Evolutionary conservation across 2,113 vertebrate species (phyloP), one percentile per base, ranked within the genome.

Genomic region (Alouatta palliata): DNA sequence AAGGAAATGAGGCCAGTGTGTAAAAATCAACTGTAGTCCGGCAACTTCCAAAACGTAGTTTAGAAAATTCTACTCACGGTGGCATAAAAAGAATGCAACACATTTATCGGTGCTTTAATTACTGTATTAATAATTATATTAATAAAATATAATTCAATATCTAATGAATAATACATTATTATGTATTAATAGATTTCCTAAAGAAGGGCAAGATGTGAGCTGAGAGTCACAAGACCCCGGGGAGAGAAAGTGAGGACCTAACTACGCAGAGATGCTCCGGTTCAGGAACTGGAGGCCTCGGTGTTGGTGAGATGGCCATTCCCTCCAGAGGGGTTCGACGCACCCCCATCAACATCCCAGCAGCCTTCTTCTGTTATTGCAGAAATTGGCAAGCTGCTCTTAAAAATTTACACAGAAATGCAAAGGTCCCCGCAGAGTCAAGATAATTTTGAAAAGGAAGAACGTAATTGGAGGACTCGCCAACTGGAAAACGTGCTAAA

Each of bases 321-420:
- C 13, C 23, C 13, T 54, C n/a, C 0, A 0, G 32, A 32, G 70
- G 9, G 43, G 27, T 1, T 23, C 25, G 1, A 19, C 0, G 10
- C 0, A 56, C 35, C 19, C 66, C 43, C 35, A 9, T 40, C 40
- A 56, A 43, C 73, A 32, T 25, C 37, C 54, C 27, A 32, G 64
- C 8, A 35, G 54, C 58, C 0, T 64, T 87, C 6, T 81, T 35
- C 64, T 40, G 5, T 30, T n/a, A 32, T 25, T 52, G 58, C 32
- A 58, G 47, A 83, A 27, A 47, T 6, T 1, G 76, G 61, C 70
- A 73, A 83, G 32, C 45, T 40, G 49, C 54, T 52, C 47, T 68
- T 79, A 45, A 92, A 70, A 27, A 6, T 35, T 61, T 17, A 54
- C 23, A 23, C 13, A 40, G 23, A 49, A 89, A 80, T 45, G 9